phyloP scores from a whole-genome alignment of 2,888 invertebrate species.

The Ormyrus thymus region DNA sequence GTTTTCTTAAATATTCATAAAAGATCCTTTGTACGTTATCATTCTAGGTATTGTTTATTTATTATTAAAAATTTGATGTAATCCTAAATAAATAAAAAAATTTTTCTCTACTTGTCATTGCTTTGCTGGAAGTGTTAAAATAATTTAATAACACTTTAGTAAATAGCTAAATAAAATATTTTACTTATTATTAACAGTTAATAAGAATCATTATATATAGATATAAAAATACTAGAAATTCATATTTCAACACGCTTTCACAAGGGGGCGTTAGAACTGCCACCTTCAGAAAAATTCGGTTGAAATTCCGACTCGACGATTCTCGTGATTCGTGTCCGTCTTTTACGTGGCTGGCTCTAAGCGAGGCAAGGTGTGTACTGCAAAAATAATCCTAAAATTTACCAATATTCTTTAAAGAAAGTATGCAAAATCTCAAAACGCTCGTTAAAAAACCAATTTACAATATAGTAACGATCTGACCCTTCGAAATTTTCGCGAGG shows the following conservation, averaged over 20 bases:
- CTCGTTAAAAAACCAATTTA: neutral
- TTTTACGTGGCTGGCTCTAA: slow-evolving; percentile 54
- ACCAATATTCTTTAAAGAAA: slow-evolving; percentile 19
- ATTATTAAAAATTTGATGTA: too few species aligned
- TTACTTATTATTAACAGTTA: too few species aligned
- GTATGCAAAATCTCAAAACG: slow-evolving; percentile 36
- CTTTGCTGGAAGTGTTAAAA: too few species aligned
- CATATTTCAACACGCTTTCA: neutral
- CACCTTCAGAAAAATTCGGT: neutral
- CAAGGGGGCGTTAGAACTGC: neutral
- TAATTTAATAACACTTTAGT: too few species aligned
- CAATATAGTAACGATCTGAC: neutral
- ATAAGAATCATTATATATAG: too few species aligned
- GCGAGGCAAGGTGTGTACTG: slow-evolving; percentile 54
- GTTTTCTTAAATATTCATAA: too few species aligned
- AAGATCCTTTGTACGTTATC: too few species aligned
- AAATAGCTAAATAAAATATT: too few species aligned
- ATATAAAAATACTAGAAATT: neutral
- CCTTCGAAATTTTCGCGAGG: neutral
- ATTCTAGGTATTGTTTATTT: too few species aligned
- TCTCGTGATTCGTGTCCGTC: slow-evolving; percentile 42
- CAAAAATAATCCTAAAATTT: slow-evolving; percentile 11
- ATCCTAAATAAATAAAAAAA: too few species aligned
- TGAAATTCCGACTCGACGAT: slow-evolving; percentile 3
- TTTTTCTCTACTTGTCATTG: too few species aligned